Evolutionary conservation across 64 coral and sea anemone species (phyloP), one percentile per base, ranked within the genome.

Genomic region (Montipora sp.): DNA sequence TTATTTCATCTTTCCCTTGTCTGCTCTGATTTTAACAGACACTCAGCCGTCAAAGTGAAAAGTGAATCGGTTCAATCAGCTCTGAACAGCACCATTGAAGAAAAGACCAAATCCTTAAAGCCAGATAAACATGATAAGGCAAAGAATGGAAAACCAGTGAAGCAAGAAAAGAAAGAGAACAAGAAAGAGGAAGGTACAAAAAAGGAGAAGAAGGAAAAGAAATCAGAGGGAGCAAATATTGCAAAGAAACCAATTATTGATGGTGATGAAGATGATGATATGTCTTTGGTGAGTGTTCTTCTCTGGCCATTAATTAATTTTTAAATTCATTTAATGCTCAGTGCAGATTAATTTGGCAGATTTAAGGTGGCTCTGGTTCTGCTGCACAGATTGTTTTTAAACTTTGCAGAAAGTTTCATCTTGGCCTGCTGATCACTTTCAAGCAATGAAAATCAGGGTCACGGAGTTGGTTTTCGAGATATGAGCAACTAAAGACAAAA

Each of bases 181-280:
- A 81, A 92, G 75, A 92, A 75, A 85, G 6, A 11, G 8, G 27
- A 50, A 63, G 73, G 19, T 7, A 24, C 45, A 12, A 84, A 92
- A 20, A 91, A 91, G 70, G 80, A 66, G 43, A 92, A 92, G 27
- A 83, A 83, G 53, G 90, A 50, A 21, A 92, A 92, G 27, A 92
- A 75, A 55, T 3, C 16, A 43, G 82, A 77, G 12, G 43, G 75
- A 14, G n/a, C 27, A 21, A 85, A 85, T 16, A 12, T 49, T 22
- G 51, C 16, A 9, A 92, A 92, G 80, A 92, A 92, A 77, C 51
- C 80, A 36, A 36, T 36, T 36, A 36, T 36, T 48, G 80, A 15
- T 27, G 80, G 65, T 13, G 76, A 70, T 92, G 73, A 84, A 84
- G 77, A 90, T 58, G 75, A 89, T 69, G 90, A 92, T 65, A 53